Conservation (phyloP, 2,888 invertebrate genomes). For the Celastrina argiolus region DNA sequence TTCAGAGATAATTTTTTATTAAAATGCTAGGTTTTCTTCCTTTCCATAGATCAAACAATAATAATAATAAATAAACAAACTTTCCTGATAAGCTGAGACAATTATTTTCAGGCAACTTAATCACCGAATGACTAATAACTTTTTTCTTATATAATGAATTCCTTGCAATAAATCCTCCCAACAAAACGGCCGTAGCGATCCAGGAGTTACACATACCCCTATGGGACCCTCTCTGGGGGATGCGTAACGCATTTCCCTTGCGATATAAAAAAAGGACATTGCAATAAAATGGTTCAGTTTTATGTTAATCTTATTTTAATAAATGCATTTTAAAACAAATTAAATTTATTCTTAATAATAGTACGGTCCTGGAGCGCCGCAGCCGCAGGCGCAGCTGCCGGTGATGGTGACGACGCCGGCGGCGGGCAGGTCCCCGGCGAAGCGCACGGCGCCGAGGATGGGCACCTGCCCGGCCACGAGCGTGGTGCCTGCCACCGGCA, state of each 20-base stretch:
- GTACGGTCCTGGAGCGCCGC: not conserved
- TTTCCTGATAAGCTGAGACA: too few relatives aligned
- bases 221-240: too few relatives aligned
- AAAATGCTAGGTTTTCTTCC: too few relatives aligned
- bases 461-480: slow-evolving; percentile 42
- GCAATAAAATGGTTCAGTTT: not conserved
- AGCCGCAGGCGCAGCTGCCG: slow-evolving; percentile 22
- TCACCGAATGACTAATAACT: too few relatives aligned
- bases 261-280: not conserved
- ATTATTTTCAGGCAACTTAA: too few relatives aligned
- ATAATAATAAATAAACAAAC: too few relatives aligned
- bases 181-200: too few relatives aligned
- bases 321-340: not conserved
- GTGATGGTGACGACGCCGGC: slow-evolving; percentile 36
- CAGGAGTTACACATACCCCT: too few relatives aligned
- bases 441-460: slow-evolving; percentile 37
- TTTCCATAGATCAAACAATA: too few relatives aligned
- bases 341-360: slow-evolving; percentile 2
- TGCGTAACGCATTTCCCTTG: not conserved
- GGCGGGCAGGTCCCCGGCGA: slow-evolving; percentile 35
- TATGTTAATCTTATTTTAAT: slow-evolving; percentile 7
- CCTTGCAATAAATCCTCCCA: too few relatives aligned
- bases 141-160: too few relatives aligned
- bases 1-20: too few relatives aligned
- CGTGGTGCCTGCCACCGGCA: slow-evolving; percentile 39